phyloP scores from a whole-genome alignment of 2,888 invertebrate genomes.

The Parnassius mnemosyne region DNA sequence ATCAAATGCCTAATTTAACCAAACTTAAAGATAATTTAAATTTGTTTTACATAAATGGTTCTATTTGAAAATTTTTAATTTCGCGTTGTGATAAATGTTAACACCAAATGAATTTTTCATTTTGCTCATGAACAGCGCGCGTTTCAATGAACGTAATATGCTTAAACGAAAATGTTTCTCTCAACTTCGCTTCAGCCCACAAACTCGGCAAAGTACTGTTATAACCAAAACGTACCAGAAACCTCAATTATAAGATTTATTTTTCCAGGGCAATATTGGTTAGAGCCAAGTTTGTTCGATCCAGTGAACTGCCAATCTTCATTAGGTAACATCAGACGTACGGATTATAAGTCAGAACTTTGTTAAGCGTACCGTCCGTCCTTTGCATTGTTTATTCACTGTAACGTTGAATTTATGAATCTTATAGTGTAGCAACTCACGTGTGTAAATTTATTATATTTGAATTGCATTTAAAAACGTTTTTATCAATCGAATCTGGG shows the following conservation, averaged over 20 bases:
- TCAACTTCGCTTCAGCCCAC: background rate
- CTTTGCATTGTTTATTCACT: conserved; percentile 59
- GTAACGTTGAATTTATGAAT: conserved; percentile 55
- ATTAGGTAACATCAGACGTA: conserved; percentile 60
- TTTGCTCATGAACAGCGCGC: conserved; percentile 14
- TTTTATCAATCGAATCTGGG: conserved; percentile 28
- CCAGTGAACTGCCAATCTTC: conserved; percentile 73
- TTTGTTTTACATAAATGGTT: too few relatives aligned
- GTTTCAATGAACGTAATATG: conserved; percentile 26
- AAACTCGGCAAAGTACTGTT: background rate
- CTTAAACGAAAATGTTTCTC: conserved; percentile 20
- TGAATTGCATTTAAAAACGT: conserved; percentile 39
- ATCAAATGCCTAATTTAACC: too few relatives aligned
- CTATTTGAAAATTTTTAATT: too few relatives aligned
- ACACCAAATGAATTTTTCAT: conserved; percentile 20
- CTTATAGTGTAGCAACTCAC: conserved; percentile 35
- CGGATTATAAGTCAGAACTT: conserved; percentile 54
- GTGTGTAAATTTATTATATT: conserved; percentile 45
- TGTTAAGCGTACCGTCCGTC: conserved; percentile 50
- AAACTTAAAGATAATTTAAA: too few relatives aligned
- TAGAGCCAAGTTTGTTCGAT: conserved; percentile 54
- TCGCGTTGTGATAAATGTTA: conserved; percentile 3
- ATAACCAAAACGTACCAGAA: conserved; percentile 8
- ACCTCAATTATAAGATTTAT: conserved; percentile 19
- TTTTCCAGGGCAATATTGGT: conserved; percentile 25